Evolutionary conservation across 2,797 vertebrate genomes (phyloP).

Genomic region (Anabas testudineus): DNA sequence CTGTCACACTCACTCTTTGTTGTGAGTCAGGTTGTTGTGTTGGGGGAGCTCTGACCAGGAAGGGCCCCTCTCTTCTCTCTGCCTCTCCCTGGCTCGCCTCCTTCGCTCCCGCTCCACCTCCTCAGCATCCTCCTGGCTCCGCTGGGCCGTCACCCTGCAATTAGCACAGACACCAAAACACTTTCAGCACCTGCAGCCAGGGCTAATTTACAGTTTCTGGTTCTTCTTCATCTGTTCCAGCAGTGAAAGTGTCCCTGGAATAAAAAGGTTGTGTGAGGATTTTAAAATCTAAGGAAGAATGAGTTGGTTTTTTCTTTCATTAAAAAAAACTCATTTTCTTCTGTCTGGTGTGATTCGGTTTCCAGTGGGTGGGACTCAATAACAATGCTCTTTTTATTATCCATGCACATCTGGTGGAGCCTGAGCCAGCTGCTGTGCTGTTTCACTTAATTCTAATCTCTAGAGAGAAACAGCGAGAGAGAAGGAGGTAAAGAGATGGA

Average conservation of each 20-base stretch:
- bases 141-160: conserved; percentile 87
- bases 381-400: conserved; percentile 68
- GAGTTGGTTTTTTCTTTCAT: not conserved
- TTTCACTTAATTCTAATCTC: conserved; percentile 48
- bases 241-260: conserved; percentile 7
- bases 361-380: conserved; percentile 44
- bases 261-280: not conserved
- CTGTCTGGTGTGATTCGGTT: conserved; percentile 13
- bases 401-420: conserved; percentile 68
- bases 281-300: conserved; percentile 14
- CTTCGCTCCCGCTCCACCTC: conserved; percentile 85
- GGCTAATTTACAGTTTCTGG: no score
- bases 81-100: conserved; percentile 77
- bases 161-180: conserved; percentile 7
- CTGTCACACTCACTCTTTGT: conserved; percentile 79
- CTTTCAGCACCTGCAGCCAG: not conserved
- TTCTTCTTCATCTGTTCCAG: no score
- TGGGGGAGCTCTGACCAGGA: conserved; percentile 38
- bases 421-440: conserved; percentile 54
- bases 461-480: conserved; percentile 45
- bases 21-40: conserved; percentile 41
- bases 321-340: conserved; percentile 17
- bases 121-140: conserved; percentile 90
- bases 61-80: conserved; percentile 42
- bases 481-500: conserved; percentile 23